phyloP scores from a whole-genome alignment of 2,888 invertebrate genomes.

The Caradrina kadenii region DNA sequence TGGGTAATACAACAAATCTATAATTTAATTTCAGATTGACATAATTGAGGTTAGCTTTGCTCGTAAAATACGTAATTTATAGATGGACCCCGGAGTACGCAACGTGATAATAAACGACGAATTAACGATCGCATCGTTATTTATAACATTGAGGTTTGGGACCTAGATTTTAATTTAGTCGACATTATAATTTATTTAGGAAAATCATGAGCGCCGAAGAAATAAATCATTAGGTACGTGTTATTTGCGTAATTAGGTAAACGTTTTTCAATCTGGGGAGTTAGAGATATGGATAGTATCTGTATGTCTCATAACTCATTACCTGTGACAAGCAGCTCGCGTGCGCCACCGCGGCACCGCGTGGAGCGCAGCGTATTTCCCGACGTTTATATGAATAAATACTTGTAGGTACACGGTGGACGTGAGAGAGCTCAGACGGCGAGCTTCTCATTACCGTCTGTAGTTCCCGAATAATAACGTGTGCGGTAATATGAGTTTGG shows the following conservation, averaged over 20 bases:
- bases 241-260: slow-evolving; percentile 38
- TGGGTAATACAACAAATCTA: slow-evolving; percentile 42
- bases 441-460: slow-evolving; percentile 58
- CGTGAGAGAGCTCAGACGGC: slow-evolving; percentile 49
- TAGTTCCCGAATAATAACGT: slow-evolving; percentile 48
- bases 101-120: slow-evolving; percentile 50
- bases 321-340: slow-evolving; percentile 64
- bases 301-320: slow-evolving; percentile 63
- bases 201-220: slow-evolving; percentile 22
- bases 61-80: slow-evolving; percentile 64
- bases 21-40: slow-evolving; percentile 59
- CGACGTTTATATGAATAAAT: slow-evolving; percentile 64
- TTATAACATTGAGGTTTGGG: slow-evolving; percentile 42
- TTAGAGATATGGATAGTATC: slow-evolving; percentile 23
- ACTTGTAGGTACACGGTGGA: slow-evolving; percentile 47
- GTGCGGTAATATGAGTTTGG: slow-evolving; percentile 51
- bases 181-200: slow-evolving; percentile 40
- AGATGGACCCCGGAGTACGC: slow-evolving; percentile 45
- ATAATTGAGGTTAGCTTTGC: slow-evolving; percentile 53
- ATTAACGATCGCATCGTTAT: slow-evolving; percentile 50
- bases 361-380: slow-evolving; percentile 43
- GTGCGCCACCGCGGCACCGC: slow-evolving; percentile 44
- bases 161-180: slow-evolving; percentile 53
- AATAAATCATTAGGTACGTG: slow-evolving; percentile 29
- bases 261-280: slow-evolving; percentile 30